Evolutionary conservation across 2,888 invertebrate species (phyloP).

Genomic region (Glyphotaelius pellucidus): DNA sequence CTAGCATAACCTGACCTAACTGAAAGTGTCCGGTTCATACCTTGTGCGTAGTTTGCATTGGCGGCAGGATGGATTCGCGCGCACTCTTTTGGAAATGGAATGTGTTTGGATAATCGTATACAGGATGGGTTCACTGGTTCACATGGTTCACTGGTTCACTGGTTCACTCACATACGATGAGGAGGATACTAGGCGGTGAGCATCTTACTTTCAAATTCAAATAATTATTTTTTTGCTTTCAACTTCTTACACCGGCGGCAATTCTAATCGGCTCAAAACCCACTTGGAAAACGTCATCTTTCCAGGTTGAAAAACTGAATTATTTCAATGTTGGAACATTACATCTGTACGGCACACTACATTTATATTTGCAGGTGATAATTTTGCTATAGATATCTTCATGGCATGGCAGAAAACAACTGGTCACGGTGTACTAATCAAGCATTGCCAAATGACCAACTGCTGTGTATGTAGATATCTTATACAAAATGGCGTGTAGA

Average conservation of each 20-base stretch:
- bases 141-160: constrained; percentile 7
- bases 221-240: constrained; percentile 22
- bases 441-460: not conserved
- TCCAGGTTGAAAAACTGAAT: not conserved
- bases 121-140: constrained; percentile 11
- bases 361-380: not conserved
- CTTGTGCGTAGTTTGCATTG: constrained; percentile 7
- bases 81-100: constrained; percentile 31
- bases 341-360: not conserved
- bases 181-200: constrained; percentile 50
- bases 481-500: not conserved
- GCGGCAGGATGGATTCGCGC: constrained; percentile 30
- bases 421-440: not conserved
- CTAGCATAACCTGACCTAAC: not conserved
- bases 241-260: constrained; percentile 35
- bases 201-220: constrained; percentile 36
- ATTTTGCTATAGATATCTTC: not conserved
- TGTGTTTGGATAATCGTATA: constrained; percentile 6
- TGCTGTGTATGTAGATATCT: not conserved
- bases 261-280: not conserved
- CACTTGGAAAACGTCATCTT: not conserved
- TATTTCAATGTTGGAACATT: not conserved
- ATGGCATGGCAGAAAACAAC: not conserved
- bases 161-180: not conserved
- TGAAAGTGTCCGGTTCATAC: not conserved